Evolutionary conservation across 2,113 vertebrate species (phyloP).

Genomic region (Lepisosteus oculatus): DNA sequence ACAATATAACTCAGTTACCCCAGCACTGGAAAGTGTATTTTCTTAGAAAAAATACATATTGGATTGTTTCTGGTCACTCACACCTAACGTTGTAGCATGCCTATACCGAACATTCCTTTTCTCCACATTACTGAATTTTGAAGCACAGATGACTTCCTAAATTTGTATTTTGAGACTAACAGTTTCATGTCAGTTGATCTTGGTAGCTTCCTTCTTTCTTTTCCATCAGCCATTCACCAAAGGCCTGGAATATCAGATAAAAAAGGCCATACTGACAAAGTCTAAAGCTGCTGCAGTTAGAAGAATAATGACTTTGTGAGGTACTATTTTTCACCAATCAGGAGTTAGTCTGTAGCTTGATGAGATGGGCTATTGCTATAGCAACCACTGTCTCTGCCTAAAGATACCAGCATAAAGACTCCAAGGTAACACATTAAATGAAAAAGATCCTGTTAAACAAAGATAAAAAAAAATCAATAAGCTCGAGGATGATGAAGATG

Average conservation of each 20-base stretch:
- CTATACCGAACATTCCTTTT: neutral
- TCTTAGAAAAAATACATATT: too few relatives aligned
- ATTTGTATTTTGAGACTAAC: neutral
- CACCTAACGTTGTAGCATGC: too few relatives aligned
- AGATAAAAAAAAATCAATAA: slow-evolving; percentile 44
- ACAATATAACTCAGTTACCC: too few relatives aligned
- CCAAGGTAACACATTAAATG: slow-evolving; percentile 48
- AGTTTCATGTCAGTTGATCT: neutral
- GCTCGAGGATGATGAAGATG: slow-evolving; percentile 47
- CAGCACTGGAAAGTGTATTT: too few relatives aligned
- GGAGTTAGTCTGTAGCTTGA: slow-evolving; percentile 72
- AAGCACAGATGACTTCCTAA: too few relatives aligned
- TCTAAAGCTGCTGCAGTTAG: slow-evolving; percentile 13
- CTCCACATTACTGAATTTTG: neutral
- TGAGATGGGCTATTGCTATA: slow-evolving; percentile 80
- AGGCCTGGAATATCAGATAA: slow-evolving; percentile 3
- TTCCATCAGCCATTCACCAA: neutral
- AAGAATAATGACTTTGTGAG: slow-evolving; percentile 43
- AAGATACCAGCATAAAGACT: slow-evolving; percentile 59
- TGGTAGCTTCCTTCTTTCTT: neutral
- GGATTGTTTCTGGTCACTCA: too few relatives aligned
- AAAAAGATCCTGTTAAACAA: slow-evolving; percentile 42
- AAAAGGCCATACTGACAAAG: neutral
- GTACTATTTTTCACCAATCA: slow-evolving; percentile 62
- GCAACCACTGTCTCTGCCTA: slow-evolving; percentile 73